Conservation (phyloP, 1,140 invertebrate species). For the Hermatobates lingyangjiaoensis region DNA sequence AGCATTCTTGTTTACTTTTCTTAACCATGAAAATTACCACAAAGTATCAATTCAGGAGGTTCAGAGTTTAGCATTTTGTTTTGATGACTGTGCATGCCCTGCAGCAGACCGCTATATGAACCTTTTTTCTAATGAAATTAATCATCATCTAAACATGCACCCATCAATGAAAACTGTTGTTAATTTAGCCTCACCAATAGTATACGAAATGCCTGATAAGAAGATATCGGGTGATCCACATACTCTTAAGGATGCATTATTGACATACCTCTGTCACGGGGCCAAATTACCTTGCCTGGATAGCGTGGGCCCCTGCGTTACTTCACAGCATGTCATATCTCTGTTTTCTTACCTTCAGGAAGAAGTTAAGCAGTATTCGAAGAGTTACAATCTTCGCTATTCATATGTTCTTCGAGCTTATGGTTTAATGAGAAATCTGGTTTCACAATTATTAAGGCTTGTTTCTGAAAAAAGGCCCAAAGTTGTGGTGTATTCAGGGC, state of each 20-base stretch:
- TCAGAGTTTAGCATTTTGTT: conserved; percentile 69
- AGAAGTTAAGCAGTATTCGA: conserved; percentile 42
- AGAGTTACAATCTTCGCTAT: conserved; percentile 39
- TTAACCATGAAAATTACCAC: conserved; percentile 34
- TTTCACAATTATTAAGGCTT: conserved; percentile 55
- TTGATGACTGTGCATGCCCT: conserved; percentile 58
- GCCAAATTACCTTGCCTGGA: conserved; percentile 46
- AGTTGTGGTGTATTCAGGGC: conserved; percentile 73
- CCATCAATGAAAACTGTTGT: conserved; percentile 45
- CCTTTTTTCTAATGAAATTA: conserved; percentile 27
- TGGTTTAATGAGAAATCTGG: conserved; percentile 54
- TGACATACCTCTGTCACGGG: conserved; percentile 68
- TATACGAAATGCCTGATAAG: conserved; percentile 40
- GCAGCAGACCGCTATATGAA: conserved; percentile 43
- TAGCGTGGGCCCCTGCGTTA: conserved; percentile 28
- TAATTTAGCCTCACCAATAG: conserved; percentile 32
- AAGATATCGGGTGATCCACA: conserved; percentile 38
- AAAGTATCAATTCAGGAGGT: conserved; percentile 40
- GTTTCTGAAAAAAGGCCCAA: conserved; percentile 56
- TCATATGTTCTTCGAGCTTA: conserved; percentile 52
- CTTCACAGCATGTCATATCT: conserved; percentile 46
- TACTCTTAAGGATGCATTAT: conserved; percentile 55
- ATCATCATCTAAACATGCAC: conserved; percentile 37
- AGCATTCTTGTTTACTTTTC: conserved; percentile 54
- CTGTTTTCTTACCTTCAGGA: conserved; percentile 57